Evolutionary conservation across 2,113 vertebrate genomes (phyloP).

Genomic region (Heterotilapia buettikoferi): DNA sequence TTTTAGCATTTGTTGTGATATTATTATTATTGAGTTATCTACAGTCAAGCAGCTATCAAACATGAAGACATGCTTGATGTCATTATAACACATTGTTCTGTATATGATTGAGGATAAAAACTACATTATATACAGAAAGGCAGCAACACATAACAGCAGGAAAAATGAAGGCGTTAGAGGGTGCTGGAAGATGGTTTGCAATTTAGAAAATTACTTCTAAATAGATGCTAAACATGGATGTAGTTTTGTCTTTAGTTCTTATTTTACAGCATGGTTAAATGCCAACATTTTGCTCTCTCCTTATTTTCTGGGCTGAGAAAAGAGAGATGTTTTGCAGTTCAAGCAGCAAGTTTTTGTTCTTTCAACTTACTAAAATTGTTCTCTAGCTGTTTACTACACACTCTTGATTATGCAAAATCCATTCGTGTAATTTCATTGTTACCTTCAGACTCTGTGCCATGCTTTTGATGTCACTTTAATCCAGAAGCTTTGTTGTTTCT

Average conservation of each 20-base stretch:
- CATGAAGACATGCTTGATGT: neutral
- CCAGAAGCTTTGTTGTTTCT: neutral
- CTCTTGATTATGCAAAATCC: neutral
- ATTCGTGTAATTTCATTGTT: neutral
- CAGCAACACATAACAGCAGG: neutral
- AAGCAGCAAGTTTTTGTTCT: neutral
- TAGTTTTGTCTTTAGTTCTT: neutral
- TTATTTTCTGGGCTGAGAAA: neutral
- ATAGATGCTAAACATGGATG: neutral
- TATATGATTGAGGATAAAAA: neutral
- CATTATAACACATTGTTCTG: neutral
- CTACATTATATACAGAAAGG: neutral
- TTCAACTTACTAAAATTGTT: neutral
- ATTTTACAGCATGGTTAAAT: neutral
- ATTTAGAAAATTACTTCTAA: neutral
- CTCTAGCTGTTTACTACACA: neutral
- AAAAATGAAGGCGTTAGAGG: neutral
- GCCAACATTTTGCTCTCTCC: neutral
- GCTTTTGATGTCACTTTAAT: neutral
- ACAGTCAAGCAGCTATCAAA: neutral
- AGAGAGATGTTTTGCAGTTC: neutral
- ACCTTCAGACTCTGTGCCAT: fast-evolving
- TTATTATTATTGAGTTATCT: neutral
- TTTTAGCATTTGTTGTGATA: neutral
- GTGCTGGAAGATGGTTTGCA: neutral